These are phyloP conservation scores for Rhagologus leucostigma DNA, from an alignment of 2,113 vertebrate species.

Conservation along the genomic window DNA sequence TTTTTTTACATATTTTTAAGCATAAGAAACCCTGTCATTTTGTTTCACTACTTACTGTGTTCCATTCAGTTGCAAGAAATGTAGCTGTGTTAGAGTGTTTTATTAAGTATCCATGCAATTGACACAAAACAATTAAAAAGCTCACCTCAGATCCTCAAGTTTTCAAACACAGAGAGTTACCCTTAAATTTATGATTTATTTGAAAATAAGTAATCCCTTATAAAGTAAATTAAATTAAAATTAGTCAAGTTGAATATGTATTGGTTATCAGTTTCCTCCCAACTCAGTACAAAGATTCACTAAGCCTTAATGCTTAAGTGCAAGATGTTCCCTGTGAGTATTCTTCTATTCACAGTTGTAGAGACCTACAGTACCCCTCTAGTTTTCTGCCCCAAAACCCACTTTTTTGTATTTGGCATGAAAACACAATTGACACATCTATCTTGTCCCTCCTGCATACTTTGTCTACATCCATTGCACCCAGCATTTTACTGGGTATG, in stretches of 20 bases:
- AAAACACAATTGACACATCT: background rate
- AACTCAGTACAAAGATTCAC: background rate
- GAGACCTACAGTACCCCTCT: background rate
- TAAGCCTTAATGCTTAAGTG: background rate
- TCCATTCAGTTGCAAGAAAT: background rate
- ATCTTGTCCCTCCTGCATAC: background rate
- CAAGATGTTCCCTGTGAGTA: background rate
- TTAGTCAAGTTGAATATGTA: background rate
- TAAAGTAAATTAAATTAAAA: background rate
- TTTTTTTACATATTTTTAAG: background rate
- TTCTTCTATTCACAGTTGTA: background rate
- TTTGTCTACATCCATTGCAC: background rate
- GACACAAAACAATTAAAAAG: background rate
- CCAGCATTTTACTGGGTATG: background rate
- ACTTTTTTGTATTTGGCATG: background rate
- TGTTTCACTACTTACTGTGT: background rate
- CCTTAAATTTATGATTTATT: background rate
- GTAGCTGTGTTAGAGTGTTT: background rate
- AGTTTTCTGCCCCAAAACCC: background rate
- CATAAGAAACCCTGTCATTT: background rate
- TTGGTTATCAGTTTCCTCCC: background rate
- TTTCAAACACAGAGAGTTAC: background rate
- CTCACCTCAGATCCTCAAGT: background rate
- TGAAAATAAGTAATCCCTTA: background rate
- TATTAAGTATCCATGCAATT: background rate